phyloP scores from a whole-genome alignment of 2,888 invertebrate species.

The Druceiella hillmani region DNA sequence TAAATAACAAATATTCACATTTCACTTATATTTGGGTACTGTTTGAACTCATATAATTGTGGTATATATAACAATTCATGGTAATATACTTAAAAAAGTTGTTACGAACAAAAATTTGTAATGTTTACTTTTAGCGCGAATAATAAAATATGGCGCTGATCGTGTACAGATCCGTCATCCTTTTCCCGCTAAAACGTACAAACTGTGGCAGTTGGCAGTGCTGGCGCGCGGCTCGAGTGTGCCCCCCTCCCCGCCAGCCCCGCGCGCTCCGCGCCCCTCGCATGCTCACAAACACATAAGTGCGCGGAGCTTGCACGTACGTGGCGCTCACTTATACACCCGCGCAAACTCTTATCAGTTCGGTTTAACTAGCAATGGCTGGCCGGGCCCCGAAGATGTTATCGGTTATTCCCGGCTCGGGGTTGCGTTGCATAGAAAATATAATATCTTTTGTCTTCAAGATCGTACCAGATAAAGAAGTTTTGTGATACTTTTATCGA shows the following conservation, averaged over 20 bases:
- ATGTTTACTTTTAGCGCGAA: no score
- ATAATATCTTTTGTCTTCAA: no score
- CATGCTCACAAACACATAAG: no score
- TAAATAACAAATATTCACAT: no score
- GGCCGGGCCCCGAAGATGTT: conserved; percentile 43
- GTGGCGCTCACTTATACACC: conserved; percentile 33
- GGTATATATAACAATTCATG: no score
- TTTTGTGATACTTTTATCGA: no score
- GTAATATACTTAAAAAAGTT: no score
- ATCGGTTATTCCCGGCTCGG: conserved; percentile 42
- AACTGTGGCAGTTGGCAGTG: conserved; percentile 36
- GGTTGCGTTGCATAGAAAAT: conserved; percentile 54
- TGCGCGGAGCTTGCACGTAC: conserved; percentile 26
- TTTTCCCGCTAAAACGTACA: conserved; percentile 49
- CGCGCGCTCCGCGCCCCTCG: background rate
- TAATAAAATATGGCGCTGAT: no score
- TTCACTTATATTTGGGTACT: no score
- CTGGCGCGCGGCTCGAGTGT: conserved; percentile 30
- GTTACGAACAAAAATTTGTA: no score
- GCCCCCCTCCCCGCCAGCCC: conserved; percentile 34
- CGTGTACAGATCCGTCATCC: conserved; percentile 48
- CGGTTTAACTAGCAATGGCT: conserved; percentile 52
- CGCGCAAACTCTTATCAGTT: conserved; percentile 46
- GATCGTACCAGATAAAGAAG: no score
- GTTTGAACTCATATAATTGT: no score